Evolutionary conservation across 2,888 invertebrate genomes (phyloP).

Genomic region (Eucera pruinosa): DNA sequence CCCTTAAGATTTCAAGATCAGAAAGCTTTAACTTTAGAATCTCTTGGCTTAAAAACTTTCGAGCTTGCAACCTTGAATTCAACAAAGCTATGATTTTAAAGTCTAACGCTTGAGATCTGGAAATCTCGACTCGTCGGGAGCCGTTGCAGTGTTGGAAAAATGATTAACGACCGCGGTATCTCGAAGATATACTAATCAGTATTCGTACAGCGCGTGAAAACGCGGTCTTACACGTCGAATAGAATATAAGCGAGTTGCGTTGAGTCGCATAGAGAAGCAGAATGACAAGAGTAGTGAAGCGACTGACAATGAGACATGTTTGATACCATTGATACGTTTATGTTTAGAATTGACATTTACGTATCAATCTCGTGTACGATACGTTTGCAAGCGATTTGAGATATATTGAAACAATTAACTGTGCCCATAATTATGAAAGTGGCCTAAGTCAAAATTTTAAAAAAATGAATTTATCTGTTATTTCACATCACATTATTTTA

Average conservation of each 20-base stretch:
- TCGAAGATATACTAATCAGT: background rate
- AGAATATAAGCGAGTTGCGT: background rate
- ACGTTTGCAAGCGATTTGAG: no score
- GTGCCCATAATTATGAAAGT: no score
- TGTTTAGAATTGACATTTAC: no score
- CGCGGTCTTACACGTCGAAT: background rate
- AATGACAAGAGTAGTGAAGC: no score
- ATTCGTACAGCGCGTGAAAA: constrained; percentile 1
- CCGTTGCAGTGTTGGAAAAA: background rate
- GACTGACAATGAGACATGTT: no score
- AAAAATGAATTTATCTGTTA: no score
- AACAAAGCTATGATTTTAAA: background rate
- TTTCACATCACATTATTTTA: no score
- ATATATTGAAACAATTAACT: no score
- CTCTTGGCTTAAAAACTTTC: background rate
- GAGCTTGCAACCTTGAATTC: background rate
- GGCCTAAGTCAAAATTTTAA: no score
- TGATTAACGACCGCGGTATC: constrained; percentile 16
- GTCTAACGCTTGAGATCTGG: background rate
- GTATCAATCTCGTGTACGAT: no score
- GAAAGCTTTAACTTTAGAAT: background rate
- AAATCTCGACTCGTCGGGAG: constrained; percentile 1
- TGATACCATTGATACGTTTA: no score
- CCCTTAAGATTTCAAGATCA: background rate
- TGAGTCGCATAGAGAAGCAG: background rate